Base-by-base conservation (phyloP, 2,113 vertebrate genomes). In the Prietella phreatophila region DNA sequence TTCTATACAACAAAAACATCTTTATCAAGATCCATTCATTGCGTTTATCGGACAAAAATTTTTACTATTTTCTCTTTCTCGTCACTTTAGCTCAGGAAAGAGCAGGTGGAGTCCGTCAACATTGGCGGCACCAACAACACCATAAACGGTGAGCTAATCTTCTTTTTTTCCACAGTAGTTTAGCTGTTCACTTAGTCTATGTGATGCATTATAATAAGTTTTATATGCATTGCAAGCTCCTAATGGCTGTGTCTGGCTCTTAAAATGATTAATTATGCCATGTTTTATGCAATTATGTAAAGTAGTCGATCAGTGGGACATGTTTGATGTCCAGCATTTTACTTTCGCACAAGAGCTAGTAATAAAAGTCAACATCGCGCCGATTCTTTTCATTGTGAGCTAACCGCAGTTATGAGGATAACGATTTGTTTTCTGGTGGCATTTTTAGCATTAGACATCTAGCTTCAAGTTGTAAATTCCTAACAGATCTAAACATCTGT, bases 91-190 rank as follows among this genome's bases (percentile, higher is more conserved):
- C 76, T 91, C 25, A 91, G 53, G 75, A 97, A 95, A 94, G 95
- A 97, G 85, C 94, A 96, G 90, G 96, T 97, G 89, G 97, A 99
- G 89, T 98, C 97, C 17, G 90, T 97, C 91, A 99, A 99, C 71
- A 93, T 99, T 0, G 96, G 96, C 61, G 98, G 98, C 90, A 99
- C 98, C 83, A 96, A 94, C 91, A 94, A 96, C 84, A 89, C 99
- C 89, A 97, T 99, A 60, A 96, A 97, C 11, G 98, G 98, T 98
- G 94, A 86, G 95, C 71, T 33, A 15, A 13, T 27, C 65, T 27
- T 39, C 25, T 79, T 53, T 80, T 30, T 30, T 36, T 20, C 5
- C 3, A 4, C 10, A 20, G 15, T 20, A 58, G 79, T 14, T 17
- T 30, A 80, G 14, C 20, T 55, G 7, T 27, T 79, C 75, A 15